Base-by-base conservation (phyloP, 2,797 vertebrate species). In the Pseudotriccus pelzelni region DNA sequence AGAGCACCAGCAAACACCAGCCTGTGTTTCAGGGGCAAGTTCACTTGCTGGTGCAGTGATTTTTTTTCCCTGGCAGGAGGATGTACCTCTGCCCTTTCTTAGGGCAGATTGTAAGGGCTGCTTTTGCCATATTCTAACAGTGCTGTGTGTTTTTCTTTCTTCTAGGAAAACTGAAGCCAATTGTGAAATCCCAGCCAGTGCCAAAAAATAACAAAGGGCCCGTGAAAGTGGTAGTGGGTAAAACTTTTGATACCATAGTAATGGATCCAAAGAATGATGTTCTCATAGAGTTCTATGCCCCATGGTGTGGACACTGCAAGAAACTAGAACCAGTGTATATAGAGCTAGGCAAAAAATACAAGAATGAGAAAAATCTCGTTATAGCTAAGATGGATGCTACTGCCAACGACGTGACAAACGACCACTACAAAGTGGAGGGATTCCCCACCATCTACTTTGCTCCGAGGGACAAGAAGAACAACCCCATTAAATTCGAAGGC, bases 371-470 rank as follows among this genome's bases (percentile, higher is more conserved):
- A 94, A 98, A 98, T 75, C 95, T 99, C 43, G 98, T 99, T 82
- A 99, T 99, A 44, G 99, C 99, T 94, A 99, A 99, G 98, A 99
- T 99, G 99, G 99, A 99, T 60, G 93, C 99, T 93, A 99, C 99
- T 1, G 98, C 98, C 91, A 99, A 99, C 1, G 99, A 99, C 0
- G 95, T 99, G 84, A 98, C 98, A 7, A 97, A 95, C 3, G 98
- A 99, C 18, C 97, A 22, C 95, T 99, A 99, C 98, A 99, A 99
- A 97, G 98, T 97, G 28, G 99, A 99, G 66, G 99, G 99, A 46
- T 99, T 99, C 95, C 99, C 99, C n/a, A 99, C 99, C 1, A 99
- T 99, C 97, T 99, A 99, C 97, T 98, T 99, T 6, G 98, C 99
- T 70, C 98, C 98, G 0, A 98, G 98, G 82, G 98, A 98, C 96